Evolutionary conservation across 2,797 vertebrate genomes (phyloP).

Genomic region (Eurystomus glaucurus): DNA sequence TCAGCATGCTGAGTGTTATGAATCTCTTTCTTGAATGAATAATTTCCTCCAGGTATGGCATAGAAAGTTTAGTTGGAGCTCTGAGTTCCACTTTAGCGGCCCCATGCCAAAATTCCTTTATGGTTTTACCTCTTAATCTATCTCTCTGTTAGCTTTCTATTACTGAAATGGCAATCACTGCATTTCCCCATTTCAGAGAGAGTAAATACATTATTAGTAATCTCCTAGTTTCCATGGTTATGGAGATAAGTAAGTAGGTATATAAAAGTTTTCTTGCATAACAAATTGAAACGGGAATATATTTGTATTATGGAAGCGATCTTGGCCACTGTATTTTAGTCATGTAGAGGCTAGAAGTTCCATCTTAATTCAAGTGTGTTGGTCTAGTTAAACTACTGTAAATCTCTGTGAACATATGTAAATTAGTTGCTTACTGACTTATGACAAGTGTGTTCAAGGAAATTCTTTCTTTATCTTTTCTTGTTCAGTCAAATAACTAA

Average conservation of each 20-base stretch:
- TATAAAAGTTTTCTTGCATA: not conserved
- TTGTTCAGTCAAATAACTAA: not conserved
- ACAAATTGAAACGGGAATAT: not conserved
- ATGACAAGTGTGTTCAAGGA: not conserved
- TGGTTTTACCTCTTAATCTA: not conserved
- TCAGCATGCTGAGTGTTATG: not conserved
- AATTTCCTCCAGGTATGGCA: not conserved
- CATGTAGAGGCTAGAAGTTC: not conserved
- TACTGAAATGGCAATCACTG: not conserved
- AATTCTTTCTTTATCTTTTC: not conserved
- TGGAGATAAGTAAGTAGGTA: not conserved
- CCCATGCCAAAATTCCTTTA: constrained; percentile 6
- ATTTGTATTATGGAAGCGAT: not conserved
- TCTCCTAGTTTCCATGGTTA: not conserved
- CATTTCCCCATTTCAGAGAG: not conserved
- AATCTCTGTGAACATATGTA: not conserved
- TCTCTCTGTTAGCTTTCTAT: not conserved
- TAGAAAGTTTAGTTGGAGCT: not conserved
- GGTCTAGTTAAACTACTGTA: not conserved
- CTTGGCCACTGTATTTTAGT: not conserved
- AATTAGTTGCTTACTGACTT: not conserved
- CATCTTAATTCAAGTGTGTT: not conserved
- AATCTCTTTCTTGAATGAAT: not conserved
- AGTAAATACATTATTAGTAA: not conserved
- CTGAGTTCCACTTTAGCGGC: not conserved